A percentile compares a stretch with the other conserved stretches of the same genome.
phyloP scores from a whole-genome alignment of 2,888 invertebrate genomes.

The Erebia epiphron region DNA sequence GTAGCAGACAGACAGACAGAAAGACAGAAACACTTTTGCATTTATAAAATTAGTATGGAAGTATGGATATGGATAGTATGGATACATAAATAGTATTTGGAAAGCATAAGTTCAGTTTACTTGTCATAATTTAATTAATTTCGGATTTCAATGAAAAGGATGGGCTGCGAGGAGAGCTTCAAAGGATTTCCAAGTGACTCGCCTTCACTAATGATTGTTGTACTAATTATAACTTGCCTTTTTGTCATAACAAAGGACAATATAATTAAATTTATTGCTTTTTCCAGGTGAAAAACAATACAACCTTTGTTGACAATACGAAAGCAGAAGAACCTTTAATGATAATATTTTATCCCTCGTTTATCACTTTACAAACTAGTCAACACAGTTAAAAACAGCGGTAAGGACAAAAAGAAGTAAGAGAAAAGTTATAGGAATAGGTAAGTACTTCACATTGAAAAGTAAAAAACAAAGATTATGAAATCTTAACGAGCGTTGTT shows the following conservation, averaged over 20 bases:
- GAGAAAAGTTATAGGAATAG: no score
- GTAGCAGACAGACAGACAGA: no score
- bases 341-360: neutral
- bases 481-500: no score
- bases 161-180: neutral
- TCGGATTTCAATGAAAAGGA: constrained; percentile 4
- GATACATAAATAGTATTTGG: no score
- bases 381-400: no score
- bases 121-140: constrained; percentile 3
- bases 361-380: neutral
- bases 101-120: neutral
- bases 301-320: neutral
- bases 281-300: constrained; percentile 5
- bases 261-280: constrained; percentile 9
- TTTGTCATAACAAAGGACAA: constrained; percentile 3
- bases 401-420: no score
- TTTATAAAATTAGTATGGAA: no score
- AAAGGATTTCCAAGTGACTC: constrained; percentile 1
- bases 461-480: no score
- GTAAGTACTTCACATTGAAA: no score
- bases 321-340: neutral
- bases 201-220: constrained; percentile 5
- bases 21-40: no score
- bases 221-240: constrained; percentile 10
- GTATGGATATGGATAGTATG: no score